These are phyloP conservation scores for Sialia sialis DNA, from an alignment of 2,113 vertebrate species.

Conservation along the genomic window DNA sequence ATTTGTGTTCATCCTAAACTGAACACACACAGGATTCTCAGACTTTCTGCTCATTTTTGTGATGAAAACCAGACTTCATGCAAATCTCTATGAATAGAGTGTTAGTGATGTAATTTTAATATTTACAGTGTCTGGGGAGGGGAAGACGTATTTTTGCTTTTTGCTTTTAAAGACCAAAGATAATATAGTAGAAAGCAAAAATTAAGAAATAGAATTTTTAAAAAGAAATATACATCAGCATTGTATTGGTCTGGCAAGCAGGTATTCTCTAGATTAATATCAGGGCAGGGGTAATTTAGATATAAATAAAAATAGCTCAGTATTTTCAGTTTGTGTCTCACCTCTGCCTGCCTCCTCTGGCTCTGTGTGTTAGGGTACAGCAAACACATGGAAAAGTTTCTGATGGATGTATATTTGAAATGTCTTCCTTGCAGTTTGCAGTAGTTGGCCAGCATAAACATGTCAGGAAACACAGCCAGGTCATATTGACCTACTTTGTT, in stretches of 20 bases:
- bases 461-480: background rate
- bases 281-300: background rate
- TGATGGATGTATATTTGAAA: background rate
- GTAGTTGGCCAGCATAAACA: background rate
- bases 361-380: background rate
- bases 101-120: background rate
- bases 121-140: background rate
- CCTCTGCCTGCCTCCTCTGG: background rate
- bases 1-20: background rate
- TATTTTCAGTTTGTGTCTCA: background rate
- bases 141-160: background rate
- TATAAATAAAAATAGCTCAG: background rate
- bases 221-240: background rate
- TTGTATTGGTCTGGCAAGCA: background rate
- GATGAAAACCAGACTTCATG: background rate
- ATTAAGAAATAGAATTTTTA: background rate
- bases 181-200: background rate
- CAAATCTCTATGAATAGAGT: background rate
- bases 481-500: background rate
- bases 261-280: background rate
- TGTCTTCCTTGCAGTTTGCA: background rate
- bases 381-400: background rate
- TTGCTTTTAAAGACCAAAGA: background rate
- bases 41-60: background rate
- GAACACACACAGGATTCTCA: background rate